phyloP scores from a whole-genome alignment of 2,797 vertebrate species.

The Amblyraja radiata region DNA sequence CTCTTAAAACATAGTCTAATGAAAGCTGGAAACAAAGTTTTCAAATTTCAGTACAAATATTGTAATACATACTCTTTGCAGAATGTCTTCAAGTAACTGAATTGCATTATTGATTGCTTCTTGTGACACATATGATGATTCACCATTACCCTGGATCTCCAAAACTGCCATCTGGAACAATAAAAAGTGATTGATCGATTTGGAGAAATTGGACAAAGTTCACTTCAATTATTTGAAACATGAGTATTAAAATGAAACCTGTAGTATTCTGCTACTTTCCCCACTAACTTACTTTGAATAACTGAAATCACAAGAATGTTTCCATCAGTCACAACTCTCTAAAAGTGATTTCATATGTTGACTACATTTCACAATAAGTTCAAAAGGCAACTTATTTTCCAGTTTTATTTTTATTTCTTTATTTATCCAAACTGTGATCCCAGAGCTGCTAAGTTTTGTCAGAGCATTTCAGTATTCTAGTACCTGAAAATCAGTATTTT shows the following conservation, averaged over 20 bases:
- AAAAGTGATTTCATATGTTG: background rate
- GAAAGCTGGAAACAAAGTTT: background rate
- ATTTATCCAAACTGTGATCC: too few relatives aligned
- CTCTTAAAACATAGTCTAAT: background rate
- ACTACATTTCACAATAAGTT: background rate
- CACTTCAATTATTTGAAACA: background rate
- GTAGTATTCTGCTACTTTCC: background rate
- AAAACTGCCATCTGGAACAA: constrained; percentile 85
- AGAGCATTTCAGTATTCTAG: too few relatives aligned
- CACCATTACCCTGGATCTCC: constrained; percentile 96
- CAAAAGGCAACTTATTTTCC: background rate
- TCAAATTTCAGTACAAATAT: background rate
- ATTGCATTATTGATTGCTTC: constrained; percentile 97
- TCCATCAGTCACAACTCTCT: background rate
- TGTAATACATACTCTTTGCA: constrained; percentile 76
- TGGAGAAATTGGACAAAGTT: background rate
- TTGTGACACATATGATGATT: constrained; percentile 93
- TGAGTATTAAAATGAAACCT: background rate
- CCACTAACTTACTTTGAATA: background rate
- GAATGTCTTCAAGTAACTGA: constrained; percentile 84
- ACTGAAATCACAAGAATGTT: background rate
- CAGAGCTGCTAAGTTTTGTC: too few relatives aligned
- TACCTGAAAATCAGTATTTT: too few relatives aligned
- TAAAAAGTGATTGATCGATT: constrained; percentile 30
- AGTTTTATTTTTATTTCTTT: background rate